Conservation (phyloP, 2,113 vertebrate genomes). For the Danionella cerebrum region DNA sequence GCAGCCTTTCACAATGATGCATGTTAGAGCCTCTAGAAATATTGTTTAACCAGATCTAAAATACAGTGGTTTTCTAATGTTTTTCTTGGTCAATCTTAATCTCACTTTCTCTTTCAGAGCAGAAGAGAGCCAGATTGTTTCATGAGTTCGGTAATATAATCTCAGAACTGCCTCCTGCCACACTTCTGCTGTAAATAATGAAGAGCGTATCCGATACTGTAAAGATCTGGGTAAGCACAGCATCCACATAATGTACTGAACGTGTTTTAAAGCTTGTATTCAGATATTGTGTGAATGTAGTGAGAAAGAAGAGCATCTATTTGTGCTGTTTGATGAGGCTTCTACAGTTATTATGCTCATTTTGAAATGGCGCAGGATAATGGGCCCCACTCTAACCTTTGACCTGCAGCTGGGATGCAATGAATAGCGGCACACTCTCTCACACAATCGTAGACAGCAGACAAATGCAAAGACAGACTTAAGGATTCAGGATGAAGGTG, state of each 20-base stretch:
- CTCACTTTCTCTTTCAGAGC: conserved; percentile 8
- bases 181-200: conserved; percentile 30
- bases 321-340: not conserved
- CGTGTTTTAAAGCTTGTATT: not conserved
- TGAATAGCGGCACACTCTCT: not conserved
- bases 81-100: conserved; percentile 41
- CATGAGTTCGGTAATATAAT: conserved; percentile 29
- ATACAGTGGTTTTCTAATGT: conserved; percentile 55
- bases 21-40: conserved; percentile 36
- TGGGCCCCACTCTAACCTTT: not conserved
- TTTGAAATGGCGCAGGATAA: conserved; percentile 20
- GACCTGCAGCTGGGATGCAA: conserved; percentile 1
- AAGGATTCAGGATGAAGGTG: not conserved
- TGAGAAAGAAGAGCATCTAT: not conserved
- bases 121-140: conserved; percentile 17
- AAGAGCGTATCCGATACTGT: conserved; percentile 6
- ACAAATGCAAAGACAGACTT: not conserved
- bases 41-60: conserved; percentile 15
- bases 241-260: no score
- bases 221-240: conserved; percentile 5
- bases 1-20: conserved; percentile 41
- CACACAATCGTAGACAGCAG: not conserved
- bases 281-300: no score
- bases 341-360: conserved; percentile 12
- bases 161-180: conserved; percentile 17